Conservation (phyloP, 1,140 invertebrate genomes). For the Zaprionus davidi region DNA sequence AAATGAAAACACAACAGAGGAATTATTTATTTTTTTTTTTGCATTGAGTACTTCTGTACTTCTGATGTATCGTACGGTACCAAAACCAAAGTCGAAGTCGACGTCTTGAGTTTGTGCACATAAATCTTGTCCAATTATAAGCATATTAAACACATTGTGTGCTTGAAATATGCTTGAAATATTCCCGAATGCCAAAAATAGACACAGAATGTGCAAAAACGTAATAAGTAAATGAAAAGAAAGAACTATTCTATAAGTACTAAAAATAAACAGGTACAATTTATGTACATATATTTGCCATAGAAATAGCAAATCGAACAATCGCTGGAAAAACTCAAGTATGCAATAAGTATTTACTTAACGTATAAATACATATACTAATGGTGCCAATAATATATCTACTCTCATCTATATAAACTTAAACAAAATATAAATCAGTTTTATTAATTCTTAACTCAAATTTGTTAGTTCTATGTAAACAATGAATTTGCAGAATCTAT, state of each 20-base stretch:
- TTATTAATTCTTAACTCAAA: too few relatives aligned
- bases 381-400: background rate
- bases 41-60: conserved; percentile 32
- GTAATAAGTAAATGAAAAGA: conserved; percentile 20
- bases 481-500: background rate
- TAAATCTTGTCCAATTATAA: conserved; percentile 53
- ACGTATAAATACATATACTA: background rate
- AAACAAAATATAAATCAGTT: too few relatives aligned
- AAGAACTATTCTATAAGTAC: conserved; percentile 12
- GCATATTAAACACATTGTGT: conserved; percentile 48
- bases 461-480: background rate
- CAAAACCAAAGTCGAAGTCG: background rate
- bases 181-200: conserved; percentile 37
- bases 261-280: background rate
- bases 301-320: background rate
- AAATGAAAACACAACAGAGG: conserved; percentile 29
- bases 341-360: background rate
- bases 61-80: background rate
- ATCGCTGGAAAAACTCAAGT: conserved; percentile 1
- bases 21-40: conserved; percentile 34
- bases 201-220: conserved; percentile 18
- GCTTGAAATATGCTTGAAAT: conserved; percentile 6
- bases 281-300: background rate
- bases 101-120: conserved; percentile 7
- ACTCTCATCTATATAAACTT: too few relatives aligned